Conservation (phyloP, 2,888 invertebrate species). For the Orchestes rusci region DNA sequence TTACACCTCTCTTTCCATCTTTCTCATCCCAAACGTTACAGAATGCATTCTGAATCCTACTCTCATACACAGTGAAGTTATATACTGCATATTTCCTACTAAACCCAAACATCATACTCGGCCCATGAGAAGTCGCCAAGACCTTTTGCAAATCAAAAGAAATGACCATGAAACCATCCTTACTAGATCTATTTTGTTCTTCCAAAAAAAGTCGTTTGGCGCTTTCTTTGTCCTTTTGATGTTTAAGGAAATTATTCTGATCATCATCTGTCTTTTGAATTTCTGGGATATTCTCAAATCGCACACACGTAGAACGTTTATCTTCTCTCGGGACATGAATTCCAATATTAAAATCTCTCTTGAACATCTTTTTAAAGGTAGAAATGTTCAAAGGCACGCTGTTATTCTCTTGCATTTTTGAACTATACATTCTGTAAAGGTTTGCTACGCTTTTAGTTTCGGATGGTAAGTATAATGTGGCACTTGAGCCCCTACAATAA, state of each 20-base stretch:
- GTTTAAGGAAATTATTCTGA: neutral
- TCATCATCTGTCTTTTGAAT: no score
- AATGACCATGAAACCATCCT: neutral
- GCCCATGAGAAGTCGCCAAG: conserved; percentile 29
- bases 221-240: neutral
- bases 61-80: conserved; percentile 33
- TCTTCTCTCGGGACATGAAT: conserved; percentile 24
- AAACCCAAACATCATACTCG: conserved; percentile 28
- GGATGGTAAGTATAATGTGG: conserved; percentile 22
- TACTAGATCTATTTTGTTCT: neutral
- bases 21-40: conserved; percentile 30
- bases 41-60: conserved; percentile 25
- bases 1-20: conserved; percentile 26
- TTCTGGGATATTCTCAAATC: conserved; percentile 21
- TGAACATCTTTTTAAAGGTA: conserved; percentile 3
- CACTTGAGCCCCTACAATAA: conserved; percentile 13
- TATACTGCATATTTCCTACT: conserved; percentile 31
- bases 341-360: conserved; percentile 20
- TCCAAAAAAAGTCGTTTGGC: neutral
- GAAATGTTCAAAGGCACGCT: neutral
- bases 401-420: neutral
- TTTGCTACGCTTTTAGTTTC: conserved; percentile 23
- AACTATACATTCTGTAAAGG: conserved; percentile 14
- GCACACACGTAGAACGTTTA: conserved; percentile 20
- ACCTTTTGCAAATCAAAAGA: conserved; percentile 19